Conservation (phyloP, 2,888 invertebrate species). For the Cantharis nigra region DNA sequence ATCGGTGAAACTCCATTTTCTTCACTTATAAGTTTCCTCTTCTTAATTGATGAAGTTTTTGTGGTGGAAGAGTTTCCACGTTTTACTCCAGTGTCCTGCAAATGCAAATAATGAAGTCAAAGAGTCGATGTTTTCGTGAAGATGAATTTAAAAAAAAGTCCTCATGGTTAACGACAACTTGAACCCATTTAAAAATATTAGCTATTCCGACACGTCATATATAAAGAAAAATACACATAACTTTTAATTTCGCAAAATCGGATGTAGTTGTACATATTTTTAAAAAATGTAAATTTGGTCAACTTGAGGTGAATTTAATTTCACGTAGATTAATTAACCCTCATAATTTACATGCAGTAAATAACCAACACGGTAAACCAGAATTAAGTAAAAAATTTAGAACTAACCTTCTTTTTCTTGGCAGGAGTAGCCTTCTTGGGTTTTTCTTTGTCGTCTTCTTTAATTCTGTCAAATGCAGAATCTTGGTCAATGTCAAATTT, state of each 20-base stretch:
- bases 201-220: background rate
- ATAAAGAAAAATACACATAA: too few relatives aligned
- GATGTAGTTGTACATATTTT: too few relatives aligned
- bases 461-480: conserved; percentile 72
- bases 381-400: background rate
- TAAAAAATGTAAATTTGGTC: too few relatives aligned
- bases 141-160: background rate
- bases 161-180: background rate
- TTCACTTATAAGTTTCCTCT: conserved; percentile 40
- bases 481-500: conserved; percentile 54
- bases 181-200: background rate
- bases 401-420: conserved; percentile 44
- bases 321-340: background rate
- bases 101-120: background rate
- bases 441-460: conserved; percentile 31
- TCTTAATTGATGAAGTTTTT: conserved; percentile 27
- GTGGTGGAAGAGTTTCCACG: conserved; percentile 10
- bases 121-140: background rate
- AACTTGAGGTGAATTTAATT: too few relatives aligned
- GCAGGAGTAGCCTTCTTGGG: conserved; percentile 32
- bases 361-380: background rate
- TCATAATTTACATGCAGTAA: background rate
- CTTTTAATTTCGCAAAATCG: too few relatives aligned
- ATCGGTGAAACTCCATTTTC: conserved; percentile 63
- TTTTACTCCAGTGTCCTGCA: conserved; percentile 10